These are phyloP conservation scores for Temnothorax longispinosus DNA, from an alignment of 1,140 invertebrate species.

Conservation along the genomic window DNA sequence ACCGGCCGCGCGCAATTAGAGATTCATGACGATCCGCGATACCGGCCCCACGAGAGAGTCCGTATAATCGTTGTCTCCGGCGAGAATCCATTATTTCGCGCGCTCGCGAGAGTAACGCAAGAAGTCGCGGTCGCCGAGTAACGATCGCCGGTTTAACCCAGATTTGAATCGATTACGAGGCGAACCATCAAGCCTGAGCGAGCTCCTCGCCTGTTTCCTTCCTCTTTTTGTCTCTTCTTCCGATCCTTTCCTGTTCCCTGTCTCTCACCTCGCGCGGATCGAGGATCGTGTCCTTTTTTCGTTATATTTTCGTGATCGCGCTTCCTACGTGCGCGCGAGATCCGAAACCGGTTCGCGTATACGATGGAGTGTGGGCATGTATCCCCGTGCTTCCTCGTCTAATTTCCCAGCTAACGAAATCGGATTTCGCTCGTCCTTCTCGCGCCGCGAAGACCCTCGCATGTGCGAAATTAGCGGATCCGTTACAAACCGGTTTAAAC, in stretches of 20 bases:
- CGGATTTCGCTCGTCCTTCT: slow-evolving; percentile 21
- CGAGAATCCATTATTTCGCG: slow-evolving; percentile 27
- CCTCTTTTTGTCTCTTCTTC: background rate
- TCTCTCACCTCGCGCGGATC: background rate
- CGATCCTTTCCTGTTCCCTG: background rate
- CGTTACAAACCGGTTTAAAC: slow-evolving; percentile 55
- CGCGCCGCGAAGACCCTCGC: slow-evolving; percentile 22
- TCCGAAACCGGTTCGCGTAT: slow-evolving; percentile 47
- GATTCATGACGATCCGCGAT: slow-evolving; percentile 63
- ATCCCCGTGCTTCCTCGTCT: slow-evolving; percentile 37
- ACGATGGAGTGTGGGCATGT: background rate
- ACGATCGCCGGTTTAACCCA: slow-evolving; percentile 29
- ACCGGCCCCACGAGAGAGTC: background rate
- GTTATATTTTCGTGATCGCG: slow-evolving; percentile 28
- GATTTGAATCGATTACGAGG: slow-evolving; percentile 44
- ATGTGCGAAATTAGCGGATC: slow-evolving; percentile 55
- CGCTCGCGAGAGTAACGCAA: background rate
- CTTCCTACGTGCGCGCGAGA: slow-evolving; percentile 30
- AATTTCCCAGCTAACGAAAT: slow-evolving; percentile 55
- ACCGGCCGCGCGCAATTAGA: slow-evolving; percentile 64
- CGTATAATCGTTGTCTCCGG: slow-evolving; percentile 50
- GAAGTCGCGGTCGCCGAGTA: background rate
- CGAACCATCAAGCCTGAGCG: slow-evolving; percentile 16
- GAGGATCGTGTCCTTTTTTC: slow-evolving; percentile 11
- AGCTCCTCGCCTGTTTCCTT: background rate